Evolutionary conservation across 2,113 vertebrate genomes (phyloP).

Genomic region (Salvelinus fontinalis): DNA sequence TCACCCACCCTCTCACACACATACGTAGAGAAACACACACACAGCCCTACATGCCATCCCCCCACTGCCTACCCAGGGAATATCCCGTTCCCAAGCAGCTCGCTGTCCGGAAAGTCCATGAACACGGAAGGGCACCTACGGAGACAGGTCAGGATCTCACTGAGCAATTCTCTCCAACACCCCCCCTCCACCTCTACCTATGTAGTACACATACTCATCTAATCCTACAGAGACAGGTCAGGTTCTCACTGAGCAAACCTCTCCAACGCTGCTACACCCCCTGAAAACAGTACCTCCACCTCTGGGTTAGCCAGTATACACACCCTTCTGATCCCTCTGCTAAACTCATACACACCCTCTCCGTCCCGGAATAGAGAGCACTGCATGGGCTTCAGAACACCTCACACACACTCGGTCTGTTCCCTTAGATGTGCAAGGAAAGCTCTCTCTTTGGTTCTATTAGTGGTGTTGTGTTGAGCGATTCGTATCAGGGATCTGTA

Average conservation of each 20-base stretch:
- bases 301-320: neutral
- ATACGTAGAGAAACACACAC: slow-evolving; percentile 46
- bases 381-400: neutral
- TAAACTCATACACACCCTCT: neutral
- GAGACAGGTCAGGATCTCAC: slow-evolving; percentile 78
- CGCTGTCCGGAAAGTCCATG: slow-evolving; percentile 83
- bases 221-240: no score
- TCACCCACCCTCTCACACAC: slow-evolving; percentile 32
- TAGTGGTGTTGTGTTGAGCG: neutral
- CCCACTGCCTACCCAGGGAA: slow-evolving; percentile 77
- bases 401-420: neutral
- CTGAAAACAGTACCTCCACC: neutral
- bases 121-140: slow-evolving; percentile 81
- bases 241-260: no score
- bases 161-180: slow-evolving; percentile 44
- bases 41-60: slow-evolving; percentile 61
- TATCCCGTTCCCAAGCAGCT: slow-evolving; percentile 76
- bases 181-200: neutral
- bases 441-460: neutral
- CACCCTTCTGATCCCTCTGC: neutral
- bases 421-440: neutral
- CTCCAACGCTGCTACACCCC: no score
- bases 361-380: neutral
- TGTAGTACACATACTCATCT: neutral
- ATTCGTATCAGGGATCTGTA: no score